Evolutionary conservation across 2,113 vertebrate genomes (phyloP).

Genomic region (Heptranchias perlo): DNA sequence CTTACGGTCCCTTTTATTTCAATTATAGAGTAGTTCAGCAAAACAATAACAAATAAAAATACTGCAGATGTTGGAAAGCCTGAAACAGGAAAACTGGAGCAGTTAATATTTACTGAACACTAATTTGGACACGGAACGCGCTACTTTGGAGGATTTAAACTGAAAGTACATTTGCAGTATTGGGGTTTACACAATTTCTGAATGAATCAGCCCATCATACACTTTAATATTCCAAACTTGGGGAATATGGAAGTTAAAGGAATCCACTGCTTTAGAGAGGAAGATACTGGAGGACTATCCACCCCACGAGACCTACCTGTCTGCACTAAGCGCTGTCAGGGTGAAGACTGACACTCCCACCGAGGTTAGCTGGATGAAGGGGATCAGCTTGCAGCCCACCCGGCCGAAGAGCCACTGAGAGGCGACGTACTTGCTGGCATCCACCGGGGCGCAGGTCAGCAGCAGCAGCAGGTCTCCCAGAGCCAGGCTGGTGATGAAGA

Average conservation of each 20-base stretch:
- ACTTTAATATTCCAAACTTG: background rate
- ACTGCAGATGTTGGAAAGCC: background rate
- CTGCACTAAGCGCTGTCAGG: constrained; percentile 88
- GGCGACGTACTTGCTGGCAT: constrained; percentile 85
- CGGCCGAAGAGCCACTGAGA: constrained; percentile 91
- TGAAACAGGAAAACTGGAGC: background rate
- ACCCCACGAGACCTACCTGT: constrained; percentile 70
- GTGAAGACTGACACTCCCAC: constrained; percentile 97
- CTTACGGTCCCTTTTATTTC: background rate
- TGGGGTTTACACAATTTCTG: no score
- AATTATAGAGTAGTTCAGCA: background rate
- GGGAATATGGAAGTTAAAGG: background rate
- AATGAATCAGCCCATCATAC: background rate
- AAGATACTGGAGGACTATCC: background rate
- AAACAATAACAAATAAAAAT: no score
- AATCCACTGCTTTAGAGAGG: no score
- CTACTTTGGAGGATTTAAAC: background rate
- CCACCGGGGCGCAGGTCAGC: constrained; percentile 91
- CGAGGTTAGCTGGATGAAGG: constrained; percentile 93
- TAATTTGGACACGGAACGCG: background rate
- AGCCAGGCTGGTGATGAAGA: constrained; percentile 92
- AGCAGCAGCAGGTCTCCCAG: constrained; percentile 85
- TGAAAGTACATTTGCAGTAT: background rate
- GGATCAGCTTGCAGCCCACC: constrained; percentile 88
- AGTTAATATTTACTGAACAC: background rate